Conservation (phyloP, 2,888 invertebrate genomes). For the Salticus scenicus region DNA sequence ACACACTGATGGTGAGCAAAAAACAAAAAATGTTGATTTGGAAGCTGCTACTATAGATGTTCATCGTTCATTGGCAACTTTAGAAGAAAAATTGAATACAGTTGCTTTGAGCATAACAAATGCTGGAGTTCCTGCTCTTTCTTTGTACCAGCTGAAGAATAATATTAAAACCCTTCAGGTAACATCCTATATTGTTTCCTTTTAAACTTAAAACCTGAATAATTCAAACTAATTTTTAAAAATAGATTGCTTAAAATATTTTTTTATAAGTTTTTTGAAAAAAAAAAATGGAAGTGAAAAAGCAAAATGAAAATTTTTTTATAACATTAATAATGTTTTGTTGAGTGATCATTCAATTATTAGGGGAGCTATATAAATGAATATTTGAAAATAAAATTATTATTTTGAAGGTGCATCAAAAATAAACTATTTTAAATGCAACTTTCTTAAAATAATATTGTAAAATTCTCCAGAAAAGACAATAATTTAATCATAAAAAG, state of each 20-base stretch:
- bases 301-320: too few relatives aligned
- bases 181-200: neutral
- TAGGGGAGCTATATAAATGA: too few relatives aligned
- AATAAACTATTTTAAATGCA: too few relatives aligned
- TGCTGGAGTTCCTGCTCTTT: slow-evolving; percentile 16
- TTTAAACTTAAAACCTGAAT: too few relatives aligned
- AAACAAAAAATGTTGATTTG: slow-evolving; percentile 9
- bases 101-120: slow-evolving; percentile 16
- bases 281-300: too few relatives aligned
- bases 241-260: neutral
- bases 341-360: too few relatives aligned
- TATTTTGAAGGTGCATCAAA: too few relatives aligned
- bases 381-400: too few relatives aligned
- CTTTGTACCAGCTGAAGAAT: slow-evolving; percentile 13
- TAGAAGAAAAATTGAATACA: slow-evolving; percentile 30
- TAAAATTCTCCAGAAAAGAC: too few relatives aligned
- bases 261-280: neutral
- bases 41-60: slow-evolving; percentile 27
- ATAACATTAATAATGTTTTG: too few relatives aligned
- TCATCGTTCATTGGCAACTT: slow-evolving; percentile 14
- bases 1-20: slow-evolving; percentile 17
- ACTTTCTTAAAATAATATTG: too few relatives aligned
- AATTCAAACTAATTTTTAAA: neutral
- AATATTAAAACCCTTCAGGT: slow-evolving; percentile 59
- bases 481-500: too few relatives aligned